Evolutionary conservation across 2,113 vertebrate genomes (phyloP).

Genomic region (Penelope pileata): DNA sequence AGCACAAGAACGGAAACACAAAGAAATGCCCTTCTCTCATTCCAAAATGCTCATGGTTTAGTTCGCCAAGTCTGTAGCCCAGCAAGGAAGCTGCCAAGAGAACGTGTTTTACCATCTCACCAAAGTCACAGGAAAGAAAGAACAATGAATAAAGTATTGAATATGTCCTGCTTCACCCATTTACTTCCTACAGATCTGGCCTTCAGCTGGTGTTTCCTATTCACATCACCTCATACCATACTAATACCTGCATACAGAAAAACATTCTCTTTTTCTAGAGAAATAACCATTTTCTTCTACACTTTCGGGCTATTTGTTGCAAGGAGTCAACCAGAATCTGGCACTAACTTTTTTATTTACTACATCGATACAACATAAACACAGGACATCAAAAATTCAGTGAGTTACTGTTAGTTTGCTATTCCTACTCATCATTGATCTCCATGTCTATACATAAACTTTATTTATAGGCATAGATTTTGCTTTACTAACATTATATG

Average conservation of each 20-base stretch:
- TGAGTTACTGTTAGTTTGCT: not conserved
- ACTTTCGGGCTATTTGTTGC: not conserved
- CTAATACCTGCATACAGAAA: not conserved
- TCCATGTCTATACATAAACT: not conserved
- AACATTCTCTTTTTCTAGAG: not conserved
- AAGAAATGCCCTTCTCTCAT: not conserved
- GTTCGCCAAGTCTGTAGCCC: not conserved
- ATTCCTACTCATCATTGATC: not conserved
- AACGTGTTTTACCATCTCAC: not conserved
- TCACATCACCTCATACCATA: not conserved
- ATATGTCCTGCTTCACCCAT: not conserved
- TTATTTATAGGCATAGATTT: not conserved
- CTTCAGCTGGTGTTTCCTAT: not conserved
- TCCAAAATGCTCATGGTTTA: not conserved
- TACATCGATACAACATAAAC: not conserved
- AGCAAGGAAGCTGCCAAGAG: not conserved
- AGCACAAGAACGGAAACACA: not conserved
- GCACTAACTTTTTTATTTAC: not conserved
- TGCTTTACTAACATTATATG: not conserved
- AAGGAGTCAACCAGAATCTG: not conserved
- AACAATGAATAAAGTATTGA: not conserved
- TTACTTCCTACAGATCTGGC: not conserved
- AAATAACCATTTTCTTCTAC: not conserved
- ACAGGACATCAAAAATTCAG: not conserved
- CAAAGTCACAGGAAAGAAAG: not conserved